These are phyloP conservation scores for Acrobasis suavella DNA, from an alignment of 2,888 invertebrate genomes.

Conservation along the genomic window DNA sequence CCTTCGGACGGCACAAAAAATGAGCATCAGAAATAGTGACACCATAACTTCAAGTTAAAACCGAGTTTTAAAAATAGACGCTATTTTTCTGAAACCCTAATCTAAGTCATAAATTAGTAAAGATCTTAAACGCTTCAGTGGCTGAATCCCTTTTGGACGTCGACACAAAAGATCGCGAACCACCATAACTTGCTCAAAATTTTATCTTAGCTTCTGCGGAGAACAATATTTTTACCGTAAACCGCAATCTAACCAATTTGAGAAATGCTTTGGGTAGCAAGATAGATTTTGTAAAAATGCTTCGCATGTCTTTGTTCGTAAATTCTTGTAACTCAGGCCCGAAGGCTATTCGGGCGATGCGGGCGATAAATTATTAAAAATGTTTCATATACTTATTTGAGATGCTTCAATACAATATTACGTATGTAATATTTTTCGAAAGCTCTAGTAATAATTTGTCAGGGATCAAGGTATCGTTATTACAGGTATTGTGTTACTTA, in stretches of 20 bases:
- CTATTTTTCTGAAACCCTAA: neutral
- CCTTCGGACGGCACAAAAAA: too few species aligned
- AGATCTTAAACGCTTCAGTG: conserved; percentile 36
- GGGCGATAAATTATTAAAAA: neutral
- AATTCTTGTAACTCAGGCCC: neutral
- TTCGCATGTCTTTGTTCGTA: neutral
- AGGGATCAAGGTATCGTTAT: too few species aligned
- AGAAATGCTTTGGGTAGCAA: neutral
- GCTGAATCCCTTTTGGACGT: conserved; percentile 40
- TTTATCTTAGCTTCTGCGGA: conserved; percentile 53
- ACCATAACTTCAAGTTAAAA: too few species aligned
- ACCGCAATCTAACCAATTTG: neutral
- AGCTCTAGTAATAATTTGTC: too few species aligned
- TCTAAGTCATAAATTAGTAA: conserved; percentile 33
- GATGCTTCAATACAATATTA: too few species aligned
- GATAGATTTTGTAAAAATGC: neutral
- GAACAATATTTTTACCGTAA: conserved; percentile 33
- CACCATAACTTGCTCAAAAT: conserved; percentile 52
- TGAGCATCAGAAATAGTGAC: too few species aligned
- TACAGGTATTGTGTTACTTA: too few species aligned
- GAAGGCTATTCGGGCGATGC: neutral
- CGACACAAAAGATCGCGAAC: conserved; percentile 47
- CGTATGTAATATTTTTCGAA: too few species aligned
- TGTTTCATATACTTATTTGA: too few species aligned
- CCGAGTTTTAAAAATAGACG: too few species aligned